Evolutionary conservation across 2,113 vertebrate genomes (phyloP).

Genomic region (Leptodactylus fuscus): DNA sequence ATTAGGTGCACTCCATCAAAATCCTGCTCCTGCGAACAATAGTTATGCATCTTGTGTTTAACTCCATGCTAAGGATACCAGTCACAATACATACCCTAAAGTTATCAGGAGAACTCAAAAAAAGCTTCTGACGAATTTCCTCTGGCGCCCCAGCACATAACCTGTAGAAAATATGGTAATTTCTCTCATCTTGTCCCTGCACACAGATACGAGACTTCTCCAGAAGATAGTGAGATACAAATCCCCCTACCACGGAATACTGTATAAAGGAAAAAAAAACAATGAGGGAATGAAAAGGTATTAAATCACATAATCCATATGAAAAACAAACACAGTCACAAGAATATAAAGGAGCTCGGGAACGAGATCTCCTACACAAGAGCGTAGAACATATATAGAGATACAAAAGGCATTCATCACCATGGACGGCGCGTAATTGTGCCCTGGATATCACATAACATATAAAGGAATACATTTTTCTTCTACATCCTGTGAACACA

Average conservation of each 20-base stretch:
- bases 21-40: no score
- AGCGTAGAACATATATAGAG: no score
- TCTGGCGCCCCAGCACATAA: conserved; percentile 94
- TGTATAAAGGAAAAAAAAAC: conserved; percentile 66
- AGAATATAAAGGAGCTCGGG: neutral
- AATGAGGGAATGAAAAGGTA: neutral
- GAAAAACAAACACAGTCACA: neutral
- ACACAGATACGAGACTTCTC: conserved; percentile 97
- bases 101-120: conserved; percentile 88
- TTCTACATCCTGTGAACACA: neutral
- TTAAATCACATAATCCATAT: neutral
- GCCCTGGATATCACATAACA: neutral
- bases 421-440: neutral
- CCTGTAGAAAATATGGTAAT: conserved; percentile 98
- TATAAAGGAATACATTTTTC: neutral
- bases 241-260: conserved; percentile 94
- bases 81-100: conserved; percentile 90
- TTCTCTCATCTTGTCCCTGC: conserved; percentile 94
- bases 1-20: no score
- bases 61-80: no score
- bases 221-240: conserved; percentile 97
- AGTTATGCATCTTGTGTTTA: no score
- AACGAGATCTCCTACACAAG: neutral
- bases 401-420: neutral
- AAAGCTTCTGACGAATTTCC: conserved; percentile 88